phyloP scores from a whole-genome alignment of 2,113 vertebrate species.

The Taxidea taxus region DNA sequence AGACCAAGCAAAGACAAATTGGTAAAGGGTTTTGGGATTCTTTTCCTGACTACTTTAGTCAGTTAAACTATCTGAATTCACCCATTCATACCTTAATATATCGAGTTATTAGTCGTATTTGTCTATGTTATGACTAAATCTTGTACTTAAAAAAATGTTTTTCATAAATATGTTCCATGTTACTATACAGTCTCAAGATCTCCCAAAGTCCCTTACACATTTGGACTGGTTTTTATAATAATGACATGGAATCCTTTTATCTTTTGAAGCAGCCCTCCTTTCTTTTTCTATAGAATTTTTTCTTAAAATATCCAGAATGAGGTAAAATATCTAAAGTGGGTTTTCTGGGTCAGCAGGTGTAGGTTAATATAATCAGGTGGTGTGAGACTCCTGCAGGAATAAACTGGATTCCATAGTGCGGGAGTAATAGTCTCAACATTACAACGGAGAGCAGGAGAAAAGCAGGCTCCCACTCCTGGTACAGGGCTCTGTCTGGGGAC shows the following conservation, averaged over 20 bases:
- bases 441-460: not conserved
- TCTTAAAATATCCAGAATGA: not conserved
- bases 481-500: not conserved
- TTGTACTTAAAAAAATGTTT: not conserved
- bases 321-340: not conserved
- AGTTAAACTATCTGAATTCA: not conserved
- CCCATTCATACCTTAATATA: not conserved
- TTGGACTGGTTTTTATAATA: slow-evolving; percentile 10
- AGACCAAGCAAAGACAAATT: not conserved
- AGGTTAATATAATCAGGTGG: not conserved
- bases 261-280: not conserved
- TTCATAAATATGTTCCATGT: not conserved
- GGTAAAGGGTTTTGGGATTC: not conserved
- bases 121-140: not conserved
- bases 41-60: not conserved
- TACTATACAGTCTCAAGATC: not conserved
- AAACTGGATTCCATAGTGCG: not conserved
- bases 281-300: not conserved
- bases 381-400: not conserved
- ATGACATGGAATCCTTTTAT: not conserved
- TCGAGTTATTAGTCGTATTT: not conserved
- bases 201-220: not conserved
- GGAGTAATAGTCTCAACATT: not conserved
- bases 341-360: not conserved
- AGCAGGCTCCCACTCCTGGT: not conserved